Percentiles rank a stretch among this genome's conserved stretches.
These are phyloP conservation scores for Cebidichthys violaceus DNA, from an alignment of 2,113 vertebrate genomes.

Conservation along the genomic window DNA sequence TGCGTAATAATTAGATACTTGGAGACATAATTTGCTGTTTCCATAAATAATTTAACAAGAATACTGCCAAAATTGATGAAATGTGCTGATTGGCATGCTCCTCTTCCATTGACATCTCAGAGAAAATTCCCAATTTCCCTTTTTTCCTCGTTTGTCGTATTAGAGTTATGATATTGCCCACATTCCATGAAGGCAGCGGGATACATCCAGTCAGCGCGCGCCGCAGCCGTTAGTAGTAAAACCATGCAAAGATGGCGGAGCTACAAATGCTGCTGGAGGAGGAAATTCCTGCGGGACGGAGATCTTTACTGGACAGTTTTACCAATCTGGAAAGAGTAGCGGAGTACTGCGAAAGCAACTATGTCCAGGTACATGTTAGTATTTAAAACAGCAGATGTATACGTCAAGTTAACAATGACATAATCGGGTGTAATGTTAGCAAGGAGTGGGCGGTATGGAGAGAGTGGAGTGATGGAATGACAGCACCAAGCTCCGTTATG, in stretches of 20 bases:
- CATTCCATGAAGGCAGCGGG: slow-evolving; percentile 39
- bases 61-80: not conserved
- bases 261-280: slow-evolving; percentile 97
- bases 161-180: not conserved
- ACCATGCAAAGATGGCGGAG: slow-evolving; percentile 97
- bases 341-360: slow-evolving; percentile 96
- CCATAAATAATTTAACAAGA: not conserved
- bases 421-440: not conserved
- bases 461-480: slow-evolving; percentile 50
- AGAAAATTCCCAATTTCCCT: not conserved
- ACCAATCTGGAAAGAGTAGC: slow-evolving; percentile 93
- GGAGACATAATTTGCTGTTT: not conserved
- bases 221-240: slow-evolving; percentile 48
- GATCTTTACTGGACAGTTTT: slow-evolving; percentile 93
- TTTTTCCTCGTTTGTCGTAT: not conserved
- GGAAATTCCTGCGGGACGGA: slow-evolving; percentile 94
- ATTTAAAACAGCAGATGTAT: not conserved
- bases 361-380: slow-evolving; percentile 89
- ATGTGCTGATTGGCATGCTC: accelerated
- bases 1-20: not conserved
- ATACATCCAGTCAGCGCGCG: slow-evolving; percentile 33
- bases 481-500: slow-evolving; percentile 18
- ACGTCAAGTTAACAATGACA: not conserved
- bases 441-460: slow-evolving; percentile 46
- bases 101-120: not conserved